These are phyloP conservation scores for Atta texana DNA, from an alignment of 1,140 invertebrate species.

Conservation along the genomic window DNA sequence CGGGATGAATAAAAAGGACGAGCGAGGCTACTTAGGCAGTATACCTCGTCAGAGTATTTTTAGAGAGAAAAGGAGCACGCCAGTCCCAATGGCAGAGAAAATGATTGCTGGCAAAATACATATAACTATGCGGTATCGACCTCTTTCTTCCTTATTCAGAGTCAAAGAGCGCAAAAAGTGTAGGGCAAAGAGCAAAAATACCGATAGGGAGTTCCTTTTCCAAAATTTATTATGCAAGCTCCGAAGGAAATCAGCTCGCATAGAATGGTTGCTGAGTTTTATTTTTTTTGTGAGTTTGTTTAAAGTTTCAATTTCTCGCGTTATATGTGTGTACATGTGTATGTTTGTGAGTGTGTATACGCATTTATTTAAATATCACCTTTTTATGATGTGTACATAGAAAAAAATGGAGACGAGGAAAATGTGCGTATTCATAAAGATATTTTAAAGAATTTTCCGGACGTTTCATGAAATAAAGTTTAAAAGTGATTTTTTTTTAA, in stretches of 20 bases:
- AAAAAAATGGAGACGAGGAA: too few relatives aligned
- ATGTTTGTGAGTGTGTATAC: not conserved
- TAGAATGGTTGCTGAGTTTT: slow-evolving; percentile 50
- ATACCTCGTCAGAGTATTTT: slow-evolving; percentile 22
- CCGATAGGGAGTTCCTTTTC: slow-evolving; percentile 48
- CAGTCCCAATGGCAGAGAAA: not conserved
- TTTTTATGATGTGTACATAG: not conserved
- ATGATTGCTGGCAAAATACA: slow-evolving; percentile 62
- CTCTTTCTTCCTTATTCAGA: slow-evolving; percentile 23
- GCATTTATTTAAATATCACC: not conserved
- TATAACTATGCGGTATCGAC: slow-evolving; percentile 62
- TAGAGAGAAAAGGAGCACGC: not conserved
- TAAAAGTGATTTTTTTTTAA: slow-evolving; percentile 2
- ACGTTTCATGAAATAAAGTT: slow-evolving; percentile 1
- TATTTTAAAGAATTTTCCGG: slow-evolving; percentile 31
- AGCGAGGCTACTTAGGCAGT: not conserved
- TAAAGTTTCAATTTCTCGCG: slow-evolving; percentile 38
- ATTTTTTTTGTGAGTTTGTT: slow-evolving; percentile 59
- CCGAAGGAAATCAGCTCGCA: slow-evolving; percentile 15
- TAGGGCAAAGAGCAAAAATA: slow-evolving; percentile 38
- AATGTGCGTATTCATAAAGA: slow-evolving; percentile 10
- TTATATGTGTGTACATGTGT: not conserved
- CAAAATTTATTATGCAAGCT: slow-evolving; percentile 72
- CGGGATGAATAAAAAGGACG: not conserved
- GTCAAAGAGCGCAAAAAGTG: slow-evolving; percentile 40